These are phyloP conservation scores for Pseudorasbora parva DNA, from an alignment of 2,113 vertebrate genomes.

Conservation along the genomic window DNA sequence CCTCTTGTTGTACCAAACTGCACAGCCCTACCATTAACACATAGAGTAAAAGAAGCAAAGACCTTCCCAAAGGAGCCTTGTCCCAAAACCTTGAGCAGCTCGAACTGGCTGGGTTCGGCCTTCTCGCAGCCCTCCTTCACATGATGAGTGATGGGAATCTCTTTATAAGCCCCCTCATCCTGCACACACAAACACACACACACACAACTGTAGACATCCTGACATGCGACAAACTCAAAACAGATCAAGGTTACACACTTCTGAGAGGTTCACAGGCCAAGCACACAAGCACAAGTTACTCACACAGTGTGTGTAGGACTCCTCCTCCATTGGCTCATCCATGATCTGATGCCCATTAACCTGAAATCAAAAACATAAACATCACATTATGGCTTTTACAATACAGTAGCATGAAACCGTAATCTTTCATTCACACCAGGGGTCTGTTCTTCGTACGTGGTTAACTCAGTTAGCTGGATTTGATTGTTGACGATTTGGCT, in stretches of 20 bases:
- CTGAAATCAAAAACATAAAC: constrained; percentile 72
- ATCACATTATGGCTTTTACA: constrained; percentile 22
- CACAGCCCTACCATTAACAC: background rate
- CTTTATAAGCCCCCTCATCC: constrained; percentile 91
- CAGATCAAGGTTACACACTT: too few relatives aligned
- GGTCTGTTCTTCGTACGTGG: too few relatives aligned
- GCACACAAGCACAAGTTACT: constrained; percentile 73
- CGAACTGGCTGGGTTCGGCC: constrained; percentile 94
- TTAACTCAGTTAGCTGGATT: too few relatives aligned
- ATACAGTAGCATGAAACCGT: background rate
- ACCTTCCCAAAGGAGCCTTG: constrained; percentile 99
- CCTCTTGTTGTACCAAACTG: background rate
- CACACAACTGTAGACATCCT: constrained; percentile 14
- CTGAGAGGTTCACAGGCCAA: background rate
- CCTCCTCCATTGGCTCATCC: constrained; percentile 97
- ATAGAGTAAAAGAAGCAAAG: background rate
- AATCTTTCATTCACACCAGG: too few relatives aligned
- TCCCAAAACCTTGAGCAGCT: constrained; percentile 95
- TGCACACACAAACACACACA: constrained; percentile 56
- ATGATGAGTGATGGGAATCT: constrained; percentile 95
- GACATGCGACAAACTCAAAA: too few relatives aligned
- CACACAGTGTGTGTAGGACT: constrained; percentile 88
- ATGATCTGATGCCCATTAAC: constrained; percentile 93
- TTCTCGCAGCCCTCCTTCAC: constrained; percentile 98
- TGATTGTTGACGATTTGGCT: too few relatives aligned